Percentiles rank a stretch among this genome's conserved stretches.
phyloP scores from a whole-genome alignment of 2,888 invertebrate species.

The Pristionchus japonicus region DNA sequence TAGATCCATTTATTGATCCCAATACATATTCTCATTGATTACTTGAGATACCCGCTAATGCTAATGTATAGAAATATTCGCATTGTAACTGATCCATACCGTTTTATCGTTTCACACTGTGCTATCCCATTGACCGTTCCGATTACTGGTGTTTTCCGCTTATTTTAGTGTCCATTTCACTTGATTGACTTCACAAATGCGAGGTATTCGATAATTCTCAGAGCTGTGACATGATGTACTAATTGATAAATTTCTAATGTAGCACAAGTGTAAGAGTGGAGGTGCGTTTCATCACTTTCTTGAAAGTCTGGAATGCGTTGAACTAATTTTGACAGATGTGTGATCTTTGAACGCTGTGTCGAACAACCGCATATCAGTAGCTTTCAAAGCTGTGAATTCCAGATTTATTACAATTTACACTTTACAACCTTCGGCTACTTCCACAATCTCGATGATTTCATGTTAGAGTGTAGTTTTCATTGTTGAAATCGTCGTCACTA shows the following conservation, averaged over 20 bases:
- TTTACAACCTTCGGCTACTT: no score
- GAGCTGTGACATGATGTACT: constrained; percentile 17
- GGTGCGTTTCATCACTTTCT: no score
- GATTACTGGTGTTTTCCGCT: constrained; percentile 16
- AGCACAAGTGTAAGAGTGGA: no score
- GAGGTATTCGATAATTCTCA: neutral
- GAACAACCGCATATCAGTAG: no score
- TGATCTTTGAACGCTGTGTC: no score
- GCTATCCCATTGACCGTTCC: neutral
- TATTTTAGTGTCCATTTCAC: constrained; percentile 34
- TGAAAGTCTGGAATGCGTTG: no score
- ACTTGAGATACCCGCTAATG: neutral
- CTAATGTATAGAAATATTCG: neutral
- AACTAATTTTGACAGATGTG: no score
- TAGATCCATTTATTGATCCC: neutral
- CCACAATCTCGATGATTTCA: no score
- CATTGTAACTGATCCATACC: constrained; percentile 1
- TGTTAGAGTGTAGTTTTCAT: no score
- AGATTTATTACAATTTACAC: no score
- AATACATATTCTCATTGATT: neutral
- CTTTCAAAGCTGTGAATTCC: no score
- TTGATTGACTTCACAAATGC: constrained; percentile 13
- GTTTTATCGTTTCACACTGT: constrained; percentile 11
- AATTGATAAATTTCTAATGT: constrained; percentile 29
- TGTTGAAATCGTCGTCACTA: no score